Evolutionary conservation across 2,797 vertebrate species (phyloP), one percentile per base, ranked within the genome.

Genomic region (Sternotherus odoratus): DNA sequence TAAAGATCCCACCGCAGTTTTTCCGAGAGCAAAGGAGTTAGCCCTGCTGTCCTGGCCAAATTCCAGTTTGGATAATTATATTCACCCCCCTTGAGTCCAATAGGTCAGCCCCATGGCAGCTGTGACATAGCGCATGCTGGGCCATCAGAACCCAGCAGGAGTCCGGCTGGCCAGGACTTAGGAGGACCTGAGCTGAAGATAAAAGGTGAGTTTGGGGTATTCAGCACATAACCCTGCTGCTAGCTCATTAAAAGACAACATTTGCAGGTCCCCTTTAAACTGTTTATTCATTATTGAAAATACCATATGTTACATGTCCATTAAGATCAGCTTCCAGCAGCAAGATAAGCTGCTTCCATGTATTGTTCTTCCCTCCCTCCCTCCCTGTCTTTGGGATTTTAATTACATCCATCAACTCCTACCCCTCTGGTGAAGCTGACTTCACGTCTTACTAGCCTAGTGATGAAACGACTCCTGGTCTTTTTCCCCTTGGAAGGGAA

Each of bases 211-310:
- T 2, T 15, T 28, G 57, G 93, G 91, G 90, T 88, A 91, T 87
- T 85, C 85, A 82, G 80, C 51, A 1, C 93, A 85, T 69, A 69
- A 88, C 93, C 96, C 95, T 10, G 83, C 92, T 88, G 96, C 43
- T 82, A 86, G 85, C 95, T 95, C 94, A 63, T 94, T 94, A 90
- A 96, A 83, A 89, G 23, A 49, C 78, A 21, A 12, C 89, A 43
- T 75, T 79, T 9, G 82, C 85, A 69, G 86, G 85, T 96, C 91
- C 90, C 90, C 94, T 82, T 74, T 95, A 93, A 91, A 90, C 87
- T 9, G 90, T 95, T 96, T 86, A 90, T 96, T 96, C 96, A 94
- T 96, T 94, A 94, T 94, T 95, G 95, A 91, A 88, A 85, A 88
- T 83, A 74, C 97, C 96, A 94, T 85, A 93, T 95, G 95, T 28